Percentiles rank a stretch among this genome's conserved stretches.
Conservation (phyloP, 2,888 invertebrate genomes). For the Megamerina dolium region DNA sequence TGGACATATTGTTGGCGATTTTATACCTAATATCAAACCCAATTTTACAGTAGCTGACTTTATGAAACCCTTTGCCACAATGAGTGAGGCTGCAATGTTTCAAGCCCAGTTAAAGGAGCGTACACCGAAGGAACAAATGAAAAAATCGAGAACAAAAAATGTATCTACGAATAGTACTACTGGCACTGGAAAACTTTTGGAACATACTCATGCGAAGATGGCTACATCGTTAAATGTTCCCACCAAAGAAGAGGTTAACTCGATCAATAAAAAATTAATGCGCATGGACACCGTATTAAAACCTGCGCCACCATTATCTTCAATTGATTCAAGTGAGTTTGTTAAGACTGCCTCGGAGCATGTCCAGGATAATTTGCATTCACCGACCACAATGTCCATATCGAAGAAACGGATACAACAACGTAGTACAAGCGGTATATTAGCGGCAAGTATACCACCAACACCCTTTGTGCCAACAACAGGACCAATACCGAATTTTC, state of each 20-base stretch:
- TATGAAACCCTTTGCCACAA: no score
- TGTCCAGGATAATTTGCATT: conserved; percentile 3
- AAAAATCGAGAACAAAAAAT: conserved; percentile 21
- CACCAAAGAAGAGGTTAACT: conserved; percentile 30
- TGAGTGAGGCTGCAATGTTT: no score
- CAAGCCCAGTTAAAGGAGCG: conserved; percentile 25
- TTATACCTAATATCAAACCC: no score
- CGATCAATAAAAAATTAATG: conserved; percentile 49
- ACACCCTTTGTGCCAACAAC: conserved; percentile 26
- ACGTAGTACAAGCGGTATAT: background rate
- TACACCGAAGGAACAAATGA: conserved; percentile 35
- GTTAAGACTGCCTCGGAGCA: no score
- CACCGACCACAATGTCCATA: conserved; percentile 16
- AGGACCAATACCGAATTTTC: conserved; percentile 24
- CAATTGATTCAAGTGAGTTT: background rate
- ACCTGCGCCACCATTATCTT: conserved; percentile 20
- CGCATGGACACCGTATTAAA: conserved; percentile 42
- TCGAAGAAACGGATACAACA: conserved; percentile 14
- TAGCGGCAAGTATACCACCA: background rate
- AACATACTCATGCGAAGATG: background rate
- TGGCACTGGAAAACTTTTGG: no score
- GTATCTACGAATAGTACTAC: background rate
- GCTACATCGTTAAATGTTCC: conserved; percentile 10
- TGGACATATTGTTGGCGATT: background rate
- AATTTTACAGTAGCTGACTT: no score